Evolutionary conservation across 2,888 invertebrate species (phyloP), one percentile per base, ranked within the genome.

Genomic region (Dioctria rufipes): DNA sequence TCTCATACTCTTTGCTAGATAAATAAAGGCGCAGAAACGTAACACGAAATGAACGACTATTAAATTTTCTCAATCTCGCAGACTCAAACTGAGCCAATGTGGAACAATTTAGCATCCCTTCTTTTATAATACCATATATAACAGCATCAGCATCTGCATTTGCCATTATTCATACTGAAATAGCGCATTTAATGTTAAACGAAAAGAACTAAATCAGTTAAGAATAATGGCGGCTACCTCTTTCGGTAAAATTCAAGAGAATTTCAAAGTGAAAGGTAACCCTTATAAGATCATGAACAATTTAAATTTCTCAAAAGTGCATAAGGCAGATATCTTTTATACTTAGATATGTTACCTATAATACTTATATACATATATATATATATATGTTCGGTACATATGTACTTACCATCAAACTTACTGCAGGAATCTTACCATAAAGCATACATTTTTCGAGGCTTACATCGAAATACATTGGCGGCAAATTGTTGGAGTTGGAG

Each of bases 271-370:
- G 25, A 71, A 71, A 51, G 54, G 71, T 40, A 71, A 54, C 71
- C 54, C 46, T 46, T 51, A 54, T 54, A 39, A 46, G 13, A 67
- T 4, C 8, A 54, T 71, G 71, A n/a, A 51, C 71, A 39, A 49
- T 71, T 71, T 71, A 71, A 71, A 71, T 51, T 71, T 71, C 54
- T 51, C 40, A 71, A 71, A 71, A 71, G 49, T 51, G 51, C 54
- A 71, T 37, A 49, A 71, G 9, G 11, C 54, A 71, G 54, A 40
- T 39, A 51, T 51, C 51, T 51, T 25, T 25, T 25, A 25, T 25
- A 25, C 25, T 25, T 25, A 25, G 49, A 67, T 49, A 46, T 46
- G 46, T 37, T 43, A n/a, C 67, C 42, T 37, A 46, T 43, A 67
- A 67, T 67, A 49, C 25, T 25, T 25, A 25, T 25, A 25, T 25